phyloP scores from a whole-genome alignment of 2,888 invertebrate species.

The Prenolepis imparis region DNA sequence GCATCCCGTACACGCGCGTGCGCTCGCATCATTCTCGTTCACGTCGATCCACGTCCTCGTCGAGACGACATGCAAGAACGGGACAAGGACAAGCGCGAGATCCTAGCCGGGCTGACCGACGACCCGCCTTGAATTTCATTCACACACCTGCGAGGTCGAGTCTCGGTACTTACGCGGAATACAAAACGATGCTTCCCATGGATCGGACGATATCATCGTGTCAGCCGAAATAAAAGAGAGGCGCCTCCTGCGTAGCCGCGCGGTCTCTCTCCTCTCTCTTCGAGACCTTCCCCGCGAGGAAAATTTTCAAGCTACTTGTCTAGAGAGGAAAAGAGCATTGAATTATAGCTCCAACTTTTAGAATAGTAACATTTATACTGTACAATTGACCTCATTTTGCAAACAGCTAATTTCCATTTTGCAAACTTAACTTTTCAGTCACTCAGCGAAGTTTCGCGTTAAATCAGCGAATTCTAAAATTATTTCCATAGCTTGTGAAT shows the following conservation, averaged over 20 bases:
- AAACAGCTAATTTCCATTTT: background rate
- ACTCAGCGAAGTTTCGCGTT: background rate
- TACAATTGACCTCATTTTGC: background rate
- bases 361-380: background rate
- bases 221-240: slow-evolving; percentile 26
- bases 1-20: slow-evolving; percentile 63
- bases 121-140: slow-evolving; percentile 80
- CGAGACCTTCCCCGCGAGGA: background rate
- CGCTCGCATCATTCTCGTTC: slow-evolving; percentile 65
- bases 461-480: background rate
- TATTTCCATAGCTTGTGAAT: background rate
- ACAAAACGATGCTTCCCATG: slow-evolving; percentile 79
- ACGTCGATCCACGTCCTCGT: slow-evolving; percentile 68
- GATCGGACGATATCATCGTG: slow-evolving; percentile 49
- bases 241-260: no score
- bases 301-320: background rate
- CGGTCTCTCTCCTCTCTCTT: background rate
- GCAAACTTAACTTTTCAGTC: background rate
- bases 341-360: background rate
- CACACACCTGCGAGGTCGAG: slow-evolving; percentile 74
- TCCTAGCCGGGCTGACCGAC: slow-evolving; percentile 73
- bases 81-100: slow-evolving; percentile 72
- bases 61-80: slow-evolving; percentile 57
- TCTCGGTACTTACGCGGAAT: slow-evolving; percentile 75
- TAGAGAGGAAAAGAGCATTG: background rate